Conservation (phyloP, 2,113 vertebrate species). For the Melanocharis versteri region DNA sequence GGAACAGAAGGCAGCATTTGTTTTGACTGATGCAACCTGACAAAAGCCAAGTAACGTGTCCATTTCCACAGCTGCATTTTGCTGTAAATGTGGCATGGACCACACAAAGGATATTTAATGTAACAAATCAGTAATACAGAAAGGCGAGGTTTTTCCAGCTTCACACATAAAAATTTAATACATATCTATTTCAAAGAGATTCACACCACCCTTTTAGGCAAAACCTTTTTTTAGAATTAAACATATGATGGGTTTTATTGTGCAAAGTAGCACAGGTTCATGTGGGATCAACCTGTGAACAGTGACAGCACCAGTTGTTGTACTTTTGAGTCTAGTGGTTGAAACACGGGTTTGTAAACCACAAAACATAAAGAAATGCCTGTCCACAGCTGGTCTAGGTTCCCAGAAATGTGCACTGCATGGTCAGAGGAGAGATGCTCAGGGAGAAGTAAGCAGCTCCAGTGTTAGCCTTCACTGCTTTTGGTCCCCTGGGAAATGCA, state of each 20-base stretch:
- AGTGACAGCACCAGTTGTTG: neutral
- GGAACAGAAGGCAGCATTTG: slow-evolving; percentile 50
- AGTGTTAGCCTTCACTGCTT: neutral
- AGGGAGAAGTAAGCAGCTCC: neutral
- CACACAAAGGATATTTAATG: neutral
- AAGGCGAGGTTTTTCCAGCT: neutral
- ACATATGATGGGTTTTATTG: neutral
- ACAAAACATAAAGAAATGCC: neutral
- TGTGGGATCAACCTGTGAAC: neutral
- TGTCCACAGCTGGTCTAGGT: neutral
- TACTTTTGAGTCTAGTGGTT: neutral
- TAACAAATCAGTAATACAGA: neutral
- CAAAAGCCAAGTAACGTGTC: slow-evolving; percentile 35
- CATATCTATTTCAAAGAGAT: neutral
- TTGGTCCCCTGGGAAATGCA: neutral
- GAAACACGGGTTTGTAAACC: neutral
- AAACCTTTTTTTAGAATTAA: neutral
- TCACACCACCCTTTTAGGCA: neutral
- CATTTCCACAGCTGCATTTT: slow-evolving; percentile 49
- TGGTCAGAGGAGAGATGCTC: neutral
- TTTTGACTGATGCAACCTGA: slow-evolving; percentile 58
- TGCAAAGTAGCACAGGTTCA: neutral
- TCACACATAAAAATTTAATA: neutral
- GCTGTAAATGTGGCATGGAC: neutral
- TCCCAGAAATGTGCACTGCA: neutral